These are phyloP conservation scores for Prionailurus viverrinus DNA, from an alignment of 2,113 vertebrate species.

Conservation along the genomic window DNA sequence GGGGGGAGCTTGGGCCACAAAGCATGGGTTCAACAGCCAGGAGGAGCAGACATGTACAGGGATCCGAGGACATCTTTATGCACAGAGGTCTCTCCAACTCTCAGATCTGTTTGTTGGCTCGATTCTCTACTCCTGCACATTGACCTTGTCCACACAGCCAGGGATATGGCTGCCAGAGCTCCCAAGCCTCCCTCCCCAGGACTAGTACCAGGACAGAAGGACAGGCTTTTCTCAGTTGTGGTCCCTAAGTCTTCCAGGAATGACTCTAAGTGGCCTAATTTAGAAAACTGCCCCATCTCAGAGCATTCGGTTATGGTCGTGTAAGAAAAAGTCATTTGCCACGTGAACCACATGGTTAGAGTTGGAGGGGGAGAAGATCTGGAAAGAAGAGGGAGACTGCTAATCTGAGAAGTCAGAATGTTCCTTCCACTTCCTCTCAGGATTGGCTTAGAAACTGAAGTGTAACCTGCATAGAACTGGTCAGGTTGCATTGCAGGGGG, in stretches of 20 bases:
- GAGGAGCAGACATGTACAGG: not conserved
- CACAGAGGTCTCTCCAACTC: not conserved
- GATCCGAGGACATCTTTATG: not conserved
- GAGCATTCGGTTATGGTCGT: not conserved
- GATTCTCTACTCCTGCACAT: not conserved
- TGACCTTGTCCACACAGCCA: not conserved
- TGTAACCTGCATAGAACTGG: not conserved
- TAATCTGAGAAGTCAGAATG: not conserved
- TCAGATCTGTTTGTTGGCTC: not conserved
- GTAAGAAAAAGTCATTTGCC: not conserved
- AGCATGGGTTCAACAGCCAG: not conserved
- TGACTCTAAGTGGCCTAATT: not conserved
- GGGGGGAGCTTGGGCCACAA: too few relatives aligned
- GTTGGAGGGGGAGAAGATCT: not conserved
- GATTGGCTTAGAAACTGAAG: not conserved
- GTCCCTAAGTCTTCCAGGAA: not conserved
- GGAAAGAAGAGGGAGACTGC: not conserved
- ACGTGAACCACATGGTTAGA: not conserved
- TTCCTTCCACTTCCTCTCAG: not conserved
- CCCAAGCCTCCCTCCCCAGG: not conserved
- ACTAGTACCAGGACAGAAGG: not conserved
- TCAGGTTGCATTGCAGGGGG: not conserved
- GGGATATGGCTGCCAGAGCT: not conserved
- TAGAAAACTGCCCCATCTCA: not conserved
- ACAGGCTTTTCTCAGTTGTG: not conserved